These are phyloP conservation scores for Ciona savignyi DNA, from an alignment of 23 tunicate genomes.

Conservation along the genomic window DNA sequence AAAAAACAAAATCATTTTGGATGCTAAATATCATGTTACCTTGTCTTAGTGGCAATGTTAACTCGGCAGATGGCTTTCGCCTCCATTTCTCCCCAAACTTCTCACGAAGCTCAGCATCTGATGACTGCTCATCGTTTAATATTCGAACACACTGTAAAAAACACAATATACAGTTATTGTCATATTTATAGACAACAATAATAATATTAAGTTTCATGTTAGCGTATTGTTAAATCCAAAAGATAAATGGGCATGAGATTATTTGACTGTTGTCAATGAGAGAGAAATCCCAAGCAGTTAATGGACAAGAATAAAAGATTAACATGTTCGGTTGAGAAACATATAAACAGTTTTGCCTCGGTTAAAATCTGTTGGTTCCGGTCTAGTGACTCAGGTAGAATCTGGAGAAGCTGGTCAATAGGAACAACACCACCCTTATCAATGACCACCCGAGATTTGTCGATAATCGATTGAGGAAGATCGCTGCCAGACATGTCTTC, in stretches of 20 bases:
- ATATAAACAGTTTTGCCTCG: conserved; percentile 42
- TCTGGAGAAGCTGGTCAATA: conserved; percentile 64
- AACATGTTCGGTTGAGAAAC: neutral
- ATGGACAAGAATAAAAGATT: neutral
- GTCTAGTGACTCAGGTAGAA: conserved; percentile 72
- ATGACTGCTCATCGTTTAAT: conserved; percentile 82
- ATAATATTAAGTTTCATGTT: no score
- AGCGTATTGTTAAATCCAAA: no score
- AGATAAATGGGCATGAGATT: no score
- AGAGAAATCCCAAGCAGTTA: no score
- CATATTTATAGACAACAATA: no score
- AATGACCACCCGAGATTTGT: conserved; percentile 43
- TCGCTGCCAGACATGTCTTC: conserved; percentile 88
- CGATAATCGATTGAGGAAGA: conserved; percentile 78
- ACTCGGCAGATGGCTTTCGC: conserved; percentile 68
- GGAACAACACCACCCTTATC: conserved; percentile 60
- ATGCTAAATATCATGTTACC: no score
- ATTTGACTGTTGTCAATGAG: no score
- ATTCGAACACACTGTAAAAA: conserved; percentile 45
- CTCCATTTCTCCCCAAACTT: conserved; percentile 91
- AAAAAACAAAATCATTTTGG: no score
- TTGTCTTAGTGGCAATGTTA: conserved; percentile 74
- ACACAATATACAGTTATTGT: no score
- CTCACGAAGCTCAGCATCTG: conserved; percentile 80
- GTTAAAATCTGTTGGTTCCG: conserved; percentile 79